A percentile compares a stretch with the other conserved stretches of the same genome.
phyloP scores from a whole-genome alignment of 2,888 invertebrate species.

The Acanthacorydalis orientalis region DNA sequence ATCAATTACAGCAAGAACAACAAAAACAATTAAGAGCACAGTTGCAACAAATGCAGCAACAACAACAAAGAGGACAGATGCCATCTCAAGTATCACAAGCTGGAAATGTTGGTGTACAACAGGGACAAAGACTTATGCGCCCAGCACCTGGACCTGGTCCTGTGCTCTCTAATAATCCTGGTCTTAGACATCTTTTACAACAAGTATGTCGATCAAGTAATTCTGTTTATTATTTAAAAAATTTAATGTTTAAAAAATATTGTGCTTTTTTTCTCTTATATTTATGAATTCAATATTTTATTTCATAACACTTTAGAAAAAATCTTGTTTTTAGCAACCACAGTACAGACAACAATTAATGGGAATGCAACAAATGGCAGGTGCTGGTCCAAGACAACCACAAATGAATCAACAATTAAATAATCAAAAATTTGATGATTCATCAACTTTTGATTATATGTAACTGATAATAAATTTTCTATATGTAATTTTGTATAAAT shows the following conservation, averaged over 20 bases:
- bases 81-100: slow-evolving; percentile 14
- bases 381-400: slow-evolving; percentile 28
- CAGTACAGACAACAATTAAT: slow-evolving; percentile 47
- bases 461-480: slow-evolving; percentile 7
- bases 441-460: slow-evolving; percentile 30
- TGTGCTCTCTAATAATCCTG: slow-evolving; percentile 57
- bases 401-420: slow-evolving; percentile 27
- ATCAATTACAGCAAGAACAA: slow-evolving; percentile 28
- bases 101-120: slow-evolving; percentile 4
- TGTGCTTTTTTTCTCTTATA: not conserved
- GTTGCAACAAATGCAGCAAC: slow-evolving; percentile 28
- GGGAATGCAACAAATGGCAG: slow-evolving; percentile 35
- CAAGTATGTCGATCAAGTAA: slow-evolving; percentile 33
- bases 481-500: not conserved
- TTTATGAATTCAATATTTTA: not conserved
- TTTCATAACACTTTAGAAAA: slow-evolving; percentile 6
- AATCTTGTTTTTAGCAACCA: slow-evolving; percentile 37
- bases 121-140: slow-evolving; percentile 48
- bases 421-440: slow-evolving; percentile 31
- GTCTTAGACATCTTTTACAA: slow-evolving; percentile 61
- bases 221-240: not conserved
- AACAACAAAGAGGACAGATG: slow-evolving; percentile 19
- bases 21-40: slow-evolving; percentile 27
- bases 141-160: slow-evolving; percentile 24
- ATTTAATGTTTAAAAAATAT: not conserved